Percentiles rank a stretch among this genome's conserved stretches.
phyloP scores from a whole-genome alignment of 2,113 vertebrate species.

The Aythya baeri region DNA sequence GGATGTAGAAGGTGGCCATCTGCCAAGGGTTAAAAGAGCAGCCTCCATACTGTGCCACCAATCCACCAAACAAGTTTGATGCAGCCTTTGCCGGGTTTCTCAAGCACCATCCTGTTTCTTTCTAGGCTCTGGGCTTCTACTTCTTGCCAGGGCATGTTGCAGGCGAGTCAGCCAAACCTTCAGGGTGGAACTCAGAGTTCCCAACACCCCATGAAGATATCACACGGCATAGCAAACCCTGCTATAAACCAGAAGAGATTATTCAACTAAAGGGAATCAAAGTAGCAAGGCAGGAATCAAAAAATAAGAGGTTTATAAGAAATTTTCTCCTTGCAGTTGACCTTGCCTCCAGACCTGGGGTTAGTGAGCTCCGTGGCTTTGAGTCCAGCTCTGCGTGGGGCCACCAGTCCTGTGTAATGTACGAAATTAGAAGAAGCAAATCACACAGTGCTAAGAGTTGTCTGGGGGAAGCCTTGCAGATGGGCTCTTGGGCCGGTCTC shows the following conservation, averaged over 20 bases:
- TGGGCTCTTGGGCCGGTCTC: neutral
- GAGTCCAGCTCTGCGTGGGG: neutral
- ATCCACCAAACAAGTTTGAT: neutral
- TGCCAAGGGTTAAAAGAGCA: neutral
- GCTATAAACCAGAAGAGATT: neutral
- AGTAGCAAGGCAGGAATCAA: neutral
- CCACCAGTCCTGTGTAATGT: neutral
- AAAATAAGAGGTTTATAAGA: neutral
- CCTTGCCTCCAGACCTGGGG: neutral
- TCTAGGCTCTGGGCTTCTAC: accelerated
- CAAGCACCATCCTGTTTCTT: neutral
- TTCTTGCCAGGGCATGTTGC: neutral
- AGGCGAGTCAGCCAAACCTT: neutral
- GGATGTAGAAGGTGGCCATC: neutral
- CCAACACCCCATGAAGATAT: neutral
- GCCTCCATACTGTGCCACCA: neutral
- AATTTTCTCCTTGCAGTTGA: neutral
- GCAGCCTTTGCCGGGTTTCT: neutral
- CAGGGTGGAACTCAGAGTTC: neutral
- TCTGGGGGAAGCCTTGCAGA: neutral
- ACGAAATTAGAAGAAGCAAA: neutral
- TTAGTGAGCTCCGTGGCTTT: neutral
- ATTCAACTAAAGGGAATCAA: neutral
- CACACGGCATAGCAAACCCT: neutral
- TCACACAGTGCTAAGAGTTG: accelerated